Evolutionary conservation across 2,888 invertebrate species (phyloP).

Genomic region (Aphidoletes aphidimyza): DNA sequence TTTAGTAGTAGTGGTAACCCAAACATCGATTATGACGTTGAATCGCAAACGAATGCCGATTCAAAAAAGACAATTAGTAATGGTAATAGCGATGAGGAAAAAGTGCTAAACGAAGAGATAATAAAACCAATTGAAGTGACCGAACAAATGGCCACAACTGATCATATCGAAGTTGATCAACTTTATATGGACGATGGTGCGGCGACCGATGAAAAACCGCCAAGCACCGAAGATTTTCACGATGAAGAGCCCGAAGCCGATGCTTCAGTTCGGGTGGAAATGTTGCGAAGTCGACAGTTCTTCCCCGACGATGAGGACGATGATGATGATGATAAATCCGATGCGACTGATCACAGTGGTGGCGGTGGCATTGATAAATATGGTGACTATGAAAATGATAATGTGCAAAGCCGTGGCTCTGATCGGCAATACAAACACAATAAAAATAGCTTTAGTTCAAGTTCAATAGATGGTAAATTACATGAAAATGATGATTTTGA

Average conservation of each 20-base stretch:
- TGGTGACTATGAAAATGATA: slow-evolving; percentile 52
- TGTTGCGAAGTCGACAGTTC: slow-evolving; percentile 2
- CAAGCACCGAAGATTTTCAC: slow-evolving; percentile 58
- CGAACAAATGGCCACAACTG: not conserved
- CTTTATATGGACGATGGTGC: slow-evolving; percentile 53
- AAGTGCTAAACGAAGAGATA: slow-evolving; percentile 60
- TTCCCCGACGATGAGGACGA: slow-evolving; percentile 33
- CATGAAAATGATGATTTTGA: slow-evolving; percentile 61
- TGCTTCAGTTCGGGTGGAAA: not conserved
- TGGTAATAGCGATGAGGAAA: slow-evolving; percentile 60
- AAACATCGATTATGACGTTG: slow-evolving; percentile 58
- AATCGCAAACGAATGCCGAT: slow-evolving; percentile 58
- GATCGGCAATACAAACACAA: slow-evolving; percentile 30
- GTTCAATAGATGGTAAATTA: slow-evolving; percentile 28
- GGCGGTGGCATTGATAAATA: slow-evolving; percentile 30
- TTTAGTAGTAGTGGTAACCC: slow-evolving; percentile 57
- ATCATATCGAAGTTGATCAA: slow-evolving; percentile 37
- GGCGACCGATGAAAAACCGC: slow-evolving; percentile 26
- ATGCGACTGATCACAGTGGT: not conserved
- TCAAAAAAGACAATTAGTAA: slow-evolving; percentile 50
- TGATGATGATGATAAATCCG: slow-evolving; percentile 54
- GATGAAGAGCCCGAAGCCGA: slow-evolving; percentile 56
- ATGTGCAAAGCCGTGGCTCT: slow-evolving; percentile 11
- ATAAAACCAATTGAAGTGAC: slow-evolving; percentile 58
- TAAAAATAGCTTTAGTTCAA: slow-evolving; percentile 47